A percentile compares a stretch with the other conserved stretches of the same genome.
phyloP scores from a whole-genome alignment of 2,797 vertebrate species.

The Platyrinchus mystaceus region DNA sequence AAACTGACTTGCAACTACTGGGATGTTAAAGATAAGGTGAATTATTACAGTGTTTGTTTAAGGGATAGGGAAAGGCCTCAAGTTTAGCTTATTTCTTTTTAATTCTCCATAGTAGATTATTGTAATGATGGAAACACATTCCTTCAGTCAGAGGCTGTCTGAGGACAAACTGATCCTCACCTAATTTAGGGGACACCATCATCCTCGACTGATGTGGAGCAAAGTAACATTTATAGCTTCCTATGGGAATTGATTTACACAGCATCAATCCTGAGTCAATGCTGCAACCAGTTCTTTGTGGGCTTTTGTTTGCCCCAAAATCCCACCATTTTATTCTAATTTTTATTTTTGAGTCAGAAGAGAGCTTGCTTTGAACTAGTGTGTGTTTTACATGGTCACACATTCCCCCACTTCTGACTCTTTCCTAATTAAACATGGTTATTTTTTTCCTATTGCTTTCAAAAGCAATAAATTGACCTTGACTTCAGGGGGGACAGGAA shows the following conservation, averaged over 20 bases:
- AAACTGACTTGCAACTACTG: neutral
- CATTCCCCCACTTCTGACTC: neutral
- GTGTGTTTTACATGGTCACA: neutral
- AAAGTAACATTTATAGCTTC: neutral
- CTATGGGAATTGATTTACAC: neutral
- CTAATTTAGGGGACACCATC: neutral
- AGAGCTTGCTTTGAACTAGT: neutral
- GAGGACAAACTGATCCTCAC: conserved; percentile 7
- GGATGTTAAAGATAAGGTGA: neutral
- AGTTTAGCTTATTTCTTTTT: neutral
- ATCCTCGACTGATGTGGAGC: neutral
- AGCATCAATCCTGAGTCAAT: neutral
- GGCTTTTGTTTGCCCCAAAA: neutral
- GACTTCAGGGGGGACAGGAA: neutral
- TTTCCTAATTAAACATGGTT: neutral
- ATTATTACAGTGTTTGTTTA: neutral
- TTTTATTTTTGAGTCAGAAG: neutral
- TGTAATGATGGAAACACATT: neutral
- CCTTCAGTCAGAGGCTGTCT: neutral
- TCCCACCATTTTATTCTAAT: neutral
- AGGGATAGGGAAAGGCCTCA: neutral
- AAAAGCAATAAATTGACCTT: neutral
- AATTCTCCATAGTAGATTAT: neutral
- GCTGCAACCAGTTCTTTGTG: neutral
- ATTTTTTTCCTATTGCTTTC: neutral